Conservation (phyloP, 2,797 vertebrate genomes). For the Naso thynnoides region DNA sequence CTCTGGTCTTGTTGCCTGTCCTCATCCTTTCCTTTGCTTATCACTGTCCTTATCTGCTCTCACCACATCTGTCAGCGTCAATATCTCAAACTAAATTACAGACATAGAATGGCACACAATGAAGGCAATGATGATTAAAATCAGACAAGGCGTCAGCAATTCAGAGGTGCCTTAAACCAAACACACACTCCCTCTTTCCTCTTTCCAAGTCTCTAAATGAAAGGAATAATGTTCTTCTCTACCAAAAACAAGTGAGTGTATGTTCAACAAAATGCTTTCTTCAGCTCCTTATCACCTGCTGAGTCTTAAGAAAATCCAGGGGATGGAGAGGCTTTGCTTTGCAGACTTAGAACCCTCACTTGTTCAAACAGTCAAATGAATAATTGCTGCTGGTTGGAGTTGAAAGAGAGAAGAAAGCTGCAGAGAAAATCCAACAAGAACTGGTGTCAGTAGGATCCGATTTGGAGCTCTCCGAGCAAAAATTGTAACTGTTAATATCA, state of each 20-base stretch:
- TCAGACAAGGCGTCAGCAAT: constrained; percentile 67
- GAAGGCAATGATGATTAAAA: constrained; percentile 73
- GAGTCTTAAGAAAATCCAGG: constrained; percentile 28
- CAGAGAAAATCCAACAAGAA: constrained; percentile 2
- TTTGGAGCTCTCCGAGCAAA: constrained; percentile 6
- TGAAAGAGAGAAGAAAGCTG: constrained; percentile 26
- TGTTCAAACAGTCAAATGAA: constrained; percentile 13
- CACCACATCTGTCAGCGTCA: constrained; percentile 70
- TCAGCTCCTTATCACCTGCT: constrained; percentile 38
- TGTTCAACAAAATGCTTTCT: constrained; percentile 23
- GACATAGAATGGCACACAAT: constrained; percentile 64
- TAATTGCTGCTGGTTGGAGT: constrained; percentile 11
- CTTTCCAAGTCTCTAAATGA: constrained; percentile 12
- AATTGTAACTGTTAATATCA: neutral
- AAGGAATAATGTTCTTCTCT: constrained; percentile 1
- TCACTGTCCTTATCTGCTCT: constrained; percentile 53
- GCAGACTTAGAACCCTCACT: constrained; percentile 7
- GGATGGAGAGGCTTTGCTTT: constrained; percentile 35
- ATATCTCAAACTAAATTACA: constrained; percentile 70
- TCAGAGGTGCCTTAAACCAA: constrained; percentile 61
- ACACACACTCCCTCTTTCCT: constrained; percentile 6
- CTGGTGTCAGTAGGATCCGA: neutral
- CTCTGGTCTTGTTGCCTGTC: constrained; percentile 54
- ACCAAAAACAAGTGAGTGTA: constrained; percentile 1
- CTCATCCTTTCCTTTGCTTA: constrained; percentile 49